Conservation (phyloP, 1,140 invertebrate species). For the Leptestheria dahalacensis region DNA sequence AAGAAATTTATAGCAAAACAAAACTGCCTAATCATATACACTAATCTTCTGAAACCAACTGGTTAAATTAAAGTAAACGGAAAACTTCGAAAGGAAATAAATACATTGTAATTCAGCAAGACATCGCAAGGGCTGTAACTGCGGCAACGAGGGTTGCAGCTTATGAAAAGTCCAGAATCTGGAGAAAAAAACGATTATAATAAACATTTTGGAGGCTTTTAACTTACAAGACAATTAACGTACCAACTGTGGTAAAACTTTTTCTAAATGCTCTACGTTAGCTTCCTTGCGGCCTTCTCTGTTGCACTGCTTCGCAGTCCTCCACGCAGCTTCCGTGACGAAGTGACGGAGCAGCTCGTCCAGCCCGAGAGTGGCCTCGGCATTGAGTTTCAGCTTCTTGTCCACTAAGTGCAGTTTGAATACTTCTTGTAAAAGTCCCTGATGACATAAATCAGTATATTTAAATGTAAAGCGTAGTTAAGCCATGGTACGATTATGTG, state of each 20-base stretch:
- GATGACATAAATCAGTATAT: neutral
- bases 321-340: neutral
- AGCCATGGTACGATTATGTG: too few relatives aligned
- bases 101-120: too few relatives aligned
- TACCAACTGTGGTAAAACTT: conserved; percentile 6
- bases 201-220: neutral
- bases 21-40: too few relatives aligned
- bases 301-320: neutral
- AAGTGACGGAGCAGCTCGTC: neutral
- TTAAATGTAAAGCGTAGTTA: neutral
- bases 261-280: conserved; percentile 1
- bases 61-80: too few relatives aligned
- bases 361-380: neutral
- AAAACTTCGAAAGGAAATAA: too few relatives aligned
- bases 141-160: too few relatives aligned
- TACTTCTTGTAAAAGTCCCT: neutral
- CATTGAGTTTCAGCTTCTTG: neutral
- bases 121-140: too few relatives aligned
- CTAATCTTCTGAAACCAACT: too few relatives aligned
- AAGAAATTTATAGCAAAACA: too few relatives aligned
- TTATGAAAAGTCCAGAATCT: neutral
- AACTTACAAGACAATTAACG: neutral
- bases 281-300: neutral
- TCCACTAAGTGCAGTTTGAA: neutral
- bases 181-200: neutral